A percentile compares a stretch with the other conserved stretches of the same genome.
Evolutionary conservation across 2,113 vertebrate species (phyloP).

Genomic region (Hippocampus abdominalis): DNA sequence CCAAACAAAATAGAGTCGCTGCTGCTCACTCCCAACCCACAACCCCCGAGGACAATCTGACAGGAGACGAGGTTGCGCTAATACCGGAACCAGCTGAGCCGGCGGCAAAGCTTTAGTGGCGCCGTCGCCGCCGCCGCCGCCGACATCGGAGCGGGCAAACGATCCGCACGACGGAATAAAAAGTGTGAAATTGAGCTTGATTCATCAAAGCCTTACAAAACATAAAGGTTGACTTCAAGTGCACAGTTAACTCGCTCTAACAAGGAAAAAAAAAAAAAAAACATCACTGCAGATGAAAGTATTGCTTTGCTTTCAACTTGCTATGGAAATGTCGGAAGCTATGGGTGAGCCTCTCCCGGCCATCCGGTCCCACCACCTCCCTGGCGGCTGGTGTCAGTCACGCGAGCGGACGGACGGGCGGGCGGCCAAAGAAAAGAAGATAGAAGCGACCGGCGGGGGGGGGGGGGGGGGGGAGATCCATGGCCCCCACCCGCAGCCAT

Average conservation of each 20-base stretch:
- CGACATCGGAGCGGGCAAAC: constrained; percentile 57
- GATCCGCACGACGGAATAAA: constrained; percentile 54
- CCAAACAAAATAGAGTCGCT: constrained; percentile 2
- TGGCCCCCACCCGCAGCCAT: constrained; percentile 72
- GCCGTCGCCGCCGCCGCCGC: constrained; percentile 30
- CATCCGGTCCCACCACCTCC: constrained; percentile 48
- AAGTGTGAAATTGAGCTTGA: constrained; percentile 44
- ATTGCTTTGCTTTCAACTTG: not conserved
- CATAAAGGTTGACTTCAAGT: not conserved
- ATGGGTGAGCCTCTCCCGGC: constrained; percentile 57
- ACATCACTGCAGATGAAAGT: not conserved
- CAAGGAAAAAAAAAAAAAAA: too few species aligned
- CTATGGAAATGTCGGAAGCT: not conserved
- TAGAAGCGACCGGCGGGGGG: constrained; percentile 21
- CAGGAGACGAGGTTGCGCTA: constrained; percentile 56
- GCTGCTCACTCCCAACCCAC: not conserved
- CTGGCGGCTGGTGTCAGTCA: constrained; percentile 68
- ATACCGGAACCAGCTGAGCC: constrained; percentile 58
- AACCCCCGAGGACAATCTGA: constrained; percentile 68
- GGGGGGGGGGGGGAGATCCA: constrained; percentile 56
- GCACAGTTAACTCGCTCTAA: not conserved
- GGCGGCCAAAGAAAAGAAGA: constrained; percentile 26
- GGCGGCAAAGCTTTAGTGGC: constrained; percentile 53
- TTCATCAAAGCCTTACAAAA: not conserved
- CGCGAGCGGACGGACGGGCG: constrained; percentile 13